Evolutionary conservation across 2,888 invertebrate genomes (phyloP), one percentile per base, ranked within the genome.

Genomic region (Endomychus coccineus): DNA sequence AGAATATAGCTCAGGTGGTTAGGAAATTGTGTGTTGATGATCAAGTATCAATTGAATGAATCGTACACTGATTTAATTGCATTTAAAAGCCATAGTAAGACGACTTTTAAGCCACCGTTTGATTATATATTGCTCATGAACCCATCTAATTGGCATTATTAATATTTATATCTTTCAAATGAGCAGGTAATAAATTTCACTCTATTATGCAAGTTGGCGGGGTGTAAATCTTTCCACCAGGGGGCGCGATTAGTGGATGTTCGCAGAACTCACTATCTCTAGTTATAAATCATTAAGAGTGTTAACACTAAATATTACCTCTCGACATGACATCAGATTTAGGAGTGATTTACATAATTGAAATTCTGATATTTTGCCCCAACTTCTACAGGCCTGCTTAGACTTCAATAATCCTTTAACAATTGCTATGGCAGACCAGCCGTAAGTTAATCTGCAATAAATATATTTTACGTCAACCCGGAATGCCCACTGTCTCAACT

Each of bases 401-500:
- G 11, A 25, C 27, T 25, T 25, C 13, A 39, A 38, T 46, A 44
- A 44, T 41, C 42, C 40, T 34, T 31, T 30, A 31, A 37, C 42
- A 46, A 43, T 45, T 40, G 45, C 17, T 25, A 17, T 15, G n/a
- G n/a, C 6, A 19, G n/a, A 22, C 16, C 24, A 16, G 36, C 21
- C 31, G 29, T 28, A 35, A 30, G 39, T 39, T 44, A 45, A 41
- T 43, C 40, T 36, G 46, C 41, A 44, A 25, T 25, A 25, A 25
- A 25, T 25, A 9, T 12, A 25, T 6, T 25, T 19, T 9, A 25
- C 29, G 29, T 29, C 27, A 10, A 10, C 10, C 7, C 11, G 27
- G 27, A 25, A 9, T 9, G 27, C 27, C 27, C 11, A 25, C 27
- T 25, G 27, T 11, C 5, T 25, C 27, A 25, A 9, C 27, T 10